A percentile compares a stretch with the other conserved stretches of the same genome.
phyloP scores from a whole-genome alignment of 2,888 invertebrate species.

The Parasteatoda lunata region DNA sequence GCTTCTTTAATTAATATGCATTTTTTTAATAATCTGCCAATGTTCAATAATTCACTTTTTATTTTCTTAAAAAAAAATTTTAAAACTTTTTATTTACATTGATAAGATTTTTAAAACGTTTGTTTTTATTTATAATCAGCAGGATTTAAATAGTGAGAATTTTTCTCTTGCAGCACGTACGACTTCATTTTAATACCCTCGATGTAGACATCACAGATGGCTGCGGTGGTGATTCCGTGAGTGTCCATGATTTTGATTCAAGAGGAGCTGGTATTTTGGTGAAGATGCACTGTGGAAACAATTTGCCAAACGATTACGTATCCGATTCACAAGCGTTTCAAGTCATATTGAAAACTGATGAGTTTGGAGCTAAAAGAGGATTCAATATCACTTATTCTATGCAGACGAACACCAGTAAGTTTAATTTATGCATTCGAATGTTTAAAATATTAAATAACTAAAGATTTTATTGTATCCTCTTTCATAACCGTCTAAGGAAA shows the following conservation, averaged over 20 bases:
- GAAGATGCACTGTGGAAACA: constrained; percentile 13
- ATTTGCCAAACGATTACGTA: constrained; percentile 39
- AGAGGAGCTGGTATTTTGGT: constrained; percentile 3
- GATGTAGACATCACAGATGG: constrained; percentile 43
- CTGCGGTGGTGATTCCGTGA: constrained; percentile 31
- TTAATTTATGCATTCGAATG: too few relatives aligned
- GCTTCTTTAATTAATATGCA: too few relatives aligned
- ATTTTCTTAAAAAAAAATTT: neutral
- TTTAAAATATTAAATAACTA: too few relatives aligned
- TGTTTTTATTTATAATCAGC: neutral
- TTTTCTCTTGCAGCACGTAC: constrained; percentile 24
- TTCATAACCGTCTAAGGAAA: too few relatives aligned
- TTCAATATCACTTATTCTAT: constrained; percentile 51
- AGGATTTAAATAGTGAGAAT: neutral
- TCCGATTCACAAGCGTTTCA: constrained; percentile 26
- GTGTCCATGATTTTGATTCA: constrained; percentile 36
- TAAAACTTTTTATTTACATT: too few relatives aligned
- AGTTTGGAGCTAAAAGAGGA: constrained; percentile 27
- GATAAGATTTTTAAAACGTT: too few relatives aligned
- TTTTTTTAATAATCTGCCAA: too few relatives aligned
- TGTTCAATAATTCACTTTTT: neutral
- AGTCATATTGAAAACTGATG: constrained; percentile 27
- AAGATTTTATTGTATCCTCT: too few relatives aligned
- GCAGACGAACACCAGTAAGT: constrained; percentile 20
- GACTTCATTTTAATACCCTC: constrained; percentile 42